Evolutionary conservation across 2,113 vertebrate genomes (phyloP), one percentile per base, ranked within the genome.

Genomic region (Prunella fulvescens): DNA sequence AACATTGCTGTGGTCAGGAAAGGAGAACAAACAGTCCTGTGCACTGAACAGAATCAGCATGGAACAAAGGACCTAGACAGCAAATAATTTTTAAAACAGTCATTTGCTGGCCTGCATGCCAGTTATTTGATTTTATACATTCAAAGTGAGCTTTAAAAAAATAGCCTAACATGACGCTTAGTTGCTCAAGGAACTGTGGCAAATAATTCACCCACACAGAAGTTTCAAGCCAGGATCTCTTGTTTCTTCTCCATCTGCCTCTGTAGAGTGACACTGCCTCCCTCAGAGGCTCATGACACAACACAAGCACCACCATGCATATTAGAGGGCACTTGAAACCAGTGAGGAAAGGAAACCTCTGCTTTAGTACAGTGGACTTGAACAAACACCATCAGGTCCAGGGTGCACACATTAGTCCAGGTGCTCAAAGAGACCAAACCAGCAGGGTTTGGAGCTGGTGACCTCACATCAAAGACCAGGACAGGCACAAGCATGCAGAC

Each of bases 11-110:
- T 0, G 19, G 94, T 91, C 88, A 91, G 81, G 66, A 94, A 84
- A 81, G 2, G 12, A 93, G 90, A 97, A 94, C 92, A 96, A 66
- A 81, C 86, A 42, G 88, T 91, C 72, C 94, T 83, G 81, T 61
- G 85, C 76, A 89, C 47, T 71, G 92, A 95, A 88, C 40, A 93
- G 91, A 51, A 94, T 60, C 79, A 70, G 56, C 0, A 0, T 82
- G 65, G 77, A 97, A 96, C 94, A 92, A 94, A 95, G 54, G 14
- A 40, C 57, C 26, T 64, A 81, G 86, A 82, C 64, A 83, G 84
- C 54, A 95, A 89, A 47, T 84, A 85, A 81, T 39, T 95, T 93
- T 92, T 50, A 57, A 84, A 96, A 54, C 6, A 73, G 51, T 86
- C 51, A 92, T 89, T 85, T 94, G 42, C 35, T 90, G 92, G 48